Evolutionary conservation across 2,797 vertebrate species (phyloP).

Genomic region (Oryzias sinensis): DNA sequence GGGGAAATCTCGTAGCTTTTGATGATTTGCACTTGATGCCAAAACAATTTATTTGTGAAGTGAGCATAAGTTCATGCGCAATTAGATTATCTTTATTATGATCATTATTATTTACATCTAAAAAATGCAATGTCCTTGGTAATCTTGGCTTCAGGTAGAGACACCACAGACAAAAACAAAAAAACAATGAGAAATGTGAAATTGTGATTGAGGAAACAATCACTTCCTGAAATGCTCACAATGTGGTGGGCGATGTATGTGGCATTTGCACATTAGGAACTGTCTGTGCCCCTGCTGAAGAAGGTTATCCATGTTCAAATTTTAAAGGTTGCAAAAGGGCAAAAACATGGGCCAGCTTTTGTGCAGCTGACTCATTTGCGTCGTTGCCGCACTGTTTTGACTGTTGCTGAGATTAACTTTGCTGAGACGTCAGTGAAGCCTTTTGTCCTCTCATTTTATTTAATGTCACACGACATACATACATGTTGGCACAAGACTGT

Average conservation of each 20-base stretch:
- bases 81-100: not conserved
- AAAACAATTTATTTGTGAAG: not conserved
- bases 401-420: slow-evolving; percentile 36
- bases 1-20: not conserved
- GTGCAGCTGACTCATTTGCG: slow-evolving; percentile 20
- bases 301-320: slow-evolving; percentile 46
- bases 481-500: slow-evolving; percentile 27
- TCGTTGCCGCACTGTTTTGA: not conserved
- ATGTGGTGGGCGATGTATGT: slow-evolving; percentile 8
- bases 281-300: slow-evolving; percentile 24
- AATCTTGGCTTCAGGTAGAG: slow-evolving; percentile 1
- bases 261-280: slow-evolving; percentile 38
- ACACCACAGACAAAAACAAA: slow-evolving; percentile 1
- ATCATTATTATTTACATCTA: not conserved
- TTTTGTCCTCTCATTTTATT: slow-evolving; percentile 57
- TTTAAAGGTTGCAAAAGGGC: slow-evolving; percentile 71
- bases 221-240: slow-evolving; percentile 29
- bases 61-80: not conserved
- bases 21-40: slow-evolving; percentile 1
- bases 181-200: not conserved
- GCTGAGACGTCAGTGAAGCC: slow-evolving; percentile 14
- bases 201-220: slow-evolving; percentile 41
- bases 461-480: slow-evolving; percentile 52
- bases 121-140: slow-evolving; percentile 2
- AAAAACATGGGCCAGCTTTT: slow-evolving; percentile 35